These are phyloP conservation scores for Oryctes rhinoceros DNA, from an alignment of 1,140 invertebrate species.

Conservation along the genomic window DNA sequence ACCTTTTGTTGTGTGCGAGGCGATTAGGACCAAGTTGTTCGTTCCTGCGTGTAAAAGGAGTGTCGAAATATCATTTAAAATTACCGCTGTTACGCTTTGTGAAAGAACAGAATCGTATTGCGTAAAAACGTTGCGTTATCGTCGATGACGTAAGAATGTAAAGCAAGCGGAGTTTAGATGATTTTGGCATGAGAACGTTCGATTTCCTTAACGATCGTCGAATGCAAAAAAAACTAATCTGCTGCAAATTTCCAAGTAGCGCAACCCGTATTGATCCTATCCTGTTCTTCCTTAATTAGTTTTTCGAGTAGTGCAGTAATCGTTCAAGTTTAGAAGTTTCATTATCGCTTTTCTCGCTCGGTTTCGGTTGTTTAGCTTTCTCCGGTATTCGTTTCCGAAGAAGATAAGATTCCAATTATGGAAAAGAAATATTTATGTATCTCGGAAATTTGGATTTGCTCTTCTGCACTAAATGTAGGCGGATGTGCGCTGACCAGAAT, in stretches of 20 bases:
- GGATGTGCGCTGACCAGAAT: not conserved
- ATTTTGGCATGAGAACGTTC: not conserved
- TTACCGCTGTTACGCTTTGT: too few relatives aligned
- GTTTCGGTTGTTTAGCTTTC: not conserved
- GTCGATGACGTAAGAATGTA: too few relatives aligned
- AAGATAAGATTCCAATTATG: conserved; percentile 30
- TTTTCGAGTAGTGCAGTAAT: conserved; percentile 19
- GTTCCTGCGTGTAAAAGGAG: too few relatives aligned
- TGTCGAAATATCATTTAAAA: too few relatives aligned
- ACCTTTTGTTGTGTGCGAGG: too few relatives aligned
- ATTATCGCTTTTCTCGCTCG: conserved; percentile 29
- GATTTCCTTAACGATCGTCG: not conserved
- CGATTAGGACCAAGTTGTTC: too few relatives aligned
- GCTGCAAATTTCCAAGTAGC: not conserved
- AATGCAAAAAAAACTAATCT: not conserved
- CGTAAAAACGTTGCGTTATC: too few relatives aligned
- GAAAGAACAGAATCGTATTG: too few relatives aligned
- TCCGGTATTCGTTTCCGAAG: conserved; percentile 14
- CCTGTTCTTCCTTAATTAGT: conserved; percentile 9
- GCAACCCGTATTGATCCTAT: not conserved
- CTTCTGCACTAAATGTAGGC: not conserved
- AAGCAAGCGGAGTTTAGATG: too few relatives aligned
- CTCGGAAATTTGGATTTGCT: conserved; percentile 20
- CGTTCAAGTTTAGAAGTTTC: conserved; percentile 27
- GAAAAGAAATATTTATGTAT: conserved; percentile 32